Evolutionary conservation across 2,888 invertebrate species (phyloP), one percentile per base, ranked within the genome.

Genomic region (Chloroclystis v-ata): DNA sequence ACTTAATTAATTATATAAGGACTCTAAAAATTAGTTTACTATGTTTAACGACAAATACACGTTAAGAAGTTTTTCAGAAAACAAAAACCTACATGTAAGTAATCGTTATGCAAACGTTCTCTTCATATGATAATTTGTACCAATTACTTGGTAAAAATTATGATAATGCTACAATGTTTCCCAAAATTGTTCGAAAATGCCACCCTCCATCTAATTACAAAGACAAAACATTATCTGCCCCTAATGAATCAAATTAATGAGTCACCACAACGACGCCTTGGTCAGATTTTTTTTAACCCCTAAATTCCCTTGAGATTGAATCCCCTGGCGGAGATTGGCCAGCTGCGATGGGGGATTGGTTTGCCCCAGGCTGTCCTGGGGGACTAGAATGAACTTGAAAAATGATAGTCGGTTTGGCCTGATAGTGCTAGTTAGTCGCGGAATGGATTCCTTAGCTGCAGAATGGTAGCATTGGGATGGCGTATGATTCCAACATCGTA

Each of bases 291-390:
- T 84, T 87, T 84, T 49, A 61, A 65, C 59, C 59, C 58, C 63
- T 59, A 56, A 87, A 87, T 86, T 87, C 86, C 86, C 86, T 59
- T 73, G 86, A 87, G 86, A 86, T 87, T 87, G 84, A 87, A 85
- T 86, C 86, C 86, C 86, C 72, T 63, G 83, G 75, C 84, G 67
- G 78, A 65, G 43, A 63, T 61, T 70, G 69, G 73, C 74, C 77
- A 64, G 60, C 55, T 64, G 67, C 67, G 59, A 7, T 20, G 11
- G 20, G 20, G 35, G 20, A 20, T 20, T 10, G 33, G 53, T 48
- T 40, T 35, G 60, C 67, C 69, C 66, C 65, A 63, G 63, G 54
- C 52, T 43, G 67, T 75, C 82, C 80, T 74, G 59, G 50, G 82
- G 82, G 80, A 81, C 65, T 52, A 65, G 72, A 73, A 62, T 72